phyloP scores from a whole-genome alignment of 2,113 vertebrate species.

The Cyanoderma ruficeps region DNA sequence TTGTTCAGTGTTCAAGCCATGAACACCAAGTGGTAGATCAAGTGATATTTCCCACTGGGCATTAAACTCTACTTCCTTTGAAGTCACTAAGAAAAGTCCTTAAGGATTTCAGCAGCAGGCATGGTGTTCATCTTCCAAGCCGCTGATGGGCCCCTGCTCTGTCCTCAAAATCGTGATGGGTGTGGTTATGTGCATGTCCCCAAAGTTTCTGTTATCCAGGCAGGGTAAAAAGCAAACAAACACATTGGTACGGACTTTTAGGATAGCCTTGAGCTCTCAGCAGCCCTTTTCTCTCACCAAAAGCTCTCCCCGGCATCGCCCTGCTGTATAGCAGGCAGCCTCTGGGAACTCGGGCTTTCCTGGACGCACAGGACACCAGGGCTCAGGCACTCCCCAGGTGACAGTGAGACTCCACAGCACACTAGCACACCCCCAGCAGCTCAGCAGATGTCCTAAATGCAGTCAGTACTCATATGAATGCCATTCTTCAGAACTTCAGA shows the following conservation, averaged over 20 bases:
- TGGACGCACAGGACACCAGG: background rate
- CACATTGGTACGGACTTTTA: accelerated
- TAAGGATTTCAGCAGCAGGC: background rate
- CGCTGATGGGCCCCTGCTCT: background rate
- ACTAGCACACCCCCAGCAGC: accelerated
- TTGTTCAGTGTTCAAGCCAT: background rate
- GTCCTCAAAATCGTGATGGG: background rate
- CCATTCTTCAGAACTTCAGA: background rate
- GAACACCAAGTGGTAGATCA: too few species aligned
- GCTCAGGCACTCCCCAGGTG: background rate
- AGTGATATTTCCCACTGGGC: background rate
- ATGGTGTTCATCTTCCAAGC: background rate
- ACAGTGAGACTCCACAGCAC: background rate
- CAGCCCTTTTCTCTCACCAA: background rate
- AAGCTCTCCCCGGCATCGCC: background rate
- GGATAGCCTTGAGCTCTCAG: background rate
- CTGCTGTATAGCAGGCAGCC: too few species aligned
- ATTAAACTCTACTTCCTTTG: background rate
- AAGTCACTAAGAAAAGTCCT: background rate
- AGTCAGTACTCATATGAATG: background rate
- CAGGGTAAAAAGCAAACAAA: background rate
- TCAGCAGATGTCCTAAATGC: background rate
- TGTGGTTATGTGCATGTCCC: too few species aligned
- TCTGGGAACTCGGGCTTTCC: background rate
- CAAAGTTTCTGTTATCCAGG: background rate